Conservation (phyloP, 2,113 vertebrate genomes). For the Limnothrissa miodon region DNA sequence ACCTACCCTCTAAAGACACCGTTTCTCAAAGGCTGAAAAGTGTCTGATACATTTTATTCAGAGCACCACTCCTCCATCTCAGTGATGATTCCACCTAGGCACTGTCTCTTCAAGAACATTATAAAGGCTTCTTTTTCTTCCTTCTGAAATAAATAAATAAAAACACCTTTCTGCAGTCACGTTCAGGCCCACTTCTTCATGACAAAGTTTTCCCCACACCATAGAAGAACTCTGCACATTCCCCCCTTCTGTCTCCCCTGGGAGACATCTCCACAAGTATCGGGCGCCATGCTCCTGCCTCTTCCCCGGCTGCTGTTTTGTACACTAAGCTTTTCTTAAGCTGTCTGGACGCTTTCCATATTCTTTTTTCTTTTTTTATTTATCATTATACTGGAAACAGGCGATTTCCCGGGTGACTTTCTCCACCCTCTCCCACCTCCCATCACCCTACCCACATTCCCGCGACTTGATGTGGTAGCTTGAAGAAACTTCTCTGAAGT, state of each 20-base stretch:
- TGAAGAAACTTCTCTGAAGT: conserved; percentile 70
- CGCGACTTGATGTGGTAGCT: conserved; percentile 69
- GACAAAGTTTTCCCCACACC: conserved; percentile 26
- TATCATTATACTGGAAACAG: conserved; percentile 53
- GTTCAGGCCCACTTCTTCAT: not conserved
- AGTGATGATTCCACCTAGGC: not conserved
- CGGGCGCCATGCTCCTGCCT: conserved; percentile 37
- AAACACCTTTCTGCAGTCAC: not conserved
- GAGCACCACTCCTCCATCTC: not conserved
- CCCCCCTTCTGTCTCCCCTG: conserved; percentile 37
- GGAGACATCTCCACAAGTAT: conserved; percentile 32
- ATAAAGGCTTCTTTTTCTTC: not conserved
- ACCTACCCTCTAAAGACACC: not conserved
- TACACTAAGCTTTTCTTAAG: conserved; percentile 58
- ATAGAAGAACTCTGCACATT: not conserved
- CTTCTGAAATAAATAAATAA: not conserved
- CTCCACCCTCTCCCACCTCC: conserved; percentile 35
- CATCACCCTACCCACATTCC: conserved; percentile 55
- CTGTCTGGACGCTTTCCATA: conserved; percentile 48
- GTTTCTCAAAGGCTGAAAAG: conserved; percentile 10
- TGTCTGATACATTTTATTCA: not conserved
- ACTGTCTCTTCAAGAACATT: not conserved
- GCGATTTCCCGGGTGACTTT: conserved; percentile 63
- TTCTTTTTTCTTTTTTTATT: conserved; percentile 50
- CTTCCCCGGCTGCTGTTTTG: conserved; percentile 39